Evolutionary conservation across 1,140 invertebrate genomes (phyloP).

Genomic region (Laodelphax striatellus): DNA sequence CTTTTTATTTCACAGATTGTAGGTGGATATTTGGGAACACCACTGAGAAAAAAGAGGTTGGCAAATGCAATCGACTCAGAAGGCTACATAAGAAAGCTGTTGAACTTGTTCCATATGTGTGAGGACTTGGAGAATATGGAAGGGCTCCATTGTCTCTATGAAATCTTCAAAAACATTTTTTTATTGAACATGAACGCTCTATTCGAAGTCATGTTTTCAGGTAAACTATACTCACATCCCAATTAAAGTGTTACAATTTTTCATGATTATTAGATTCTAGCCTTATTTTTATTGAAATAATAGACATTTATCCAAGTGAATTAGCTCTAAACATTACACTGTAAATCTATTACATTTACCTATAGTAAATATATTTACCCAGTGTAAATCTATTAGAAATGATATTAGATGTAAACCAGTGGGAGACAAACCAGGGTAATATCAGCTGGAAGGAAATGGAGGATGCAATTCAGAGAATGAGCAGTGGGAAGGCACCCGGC

Average conservation of each 20-base stretch:
- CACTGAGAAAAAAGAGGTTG: conserved; percentile 86
- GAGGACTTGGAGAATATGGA: conserved; percentile 94
- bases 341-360: too few species aligned
- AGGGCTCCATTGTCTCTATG: conserved; percentile 90
- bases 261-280: not conserved
- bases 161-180: conserved; percentile 99
- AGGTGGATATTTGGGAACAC: conserved; percentile 65
- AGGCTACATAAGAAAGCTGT: conserved; percentile 89
- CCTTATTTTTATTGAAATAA: too few species aligned
- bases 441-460: too few species aligned
- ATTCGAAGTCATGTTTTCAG: conserved; percentile 94
- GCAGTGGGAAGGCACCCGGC: too few species aligned
- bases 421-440: too few species aligned
- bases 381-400: too few species aligned
- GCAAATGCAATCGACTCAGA: conserved; percentile 89
- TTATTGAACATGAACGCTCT: conserved; percentile 94
- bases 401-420: too few species aligned
- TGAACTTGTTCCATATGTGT: conserved; percentile 92
- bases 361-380: too few species aligned
- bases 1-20: conserved; percentile 39
- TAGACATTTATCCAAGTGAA: too few species aligned
- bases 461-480: too few species aligned
- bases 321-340: too few species aligned
- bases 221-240: conserved; percentile 21
- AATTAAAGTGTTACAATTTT: not conserved